phyloP scores from a whole-genome alignment of 2,797 vertebrate species.

The Etheostoma nigrum region DNA sequence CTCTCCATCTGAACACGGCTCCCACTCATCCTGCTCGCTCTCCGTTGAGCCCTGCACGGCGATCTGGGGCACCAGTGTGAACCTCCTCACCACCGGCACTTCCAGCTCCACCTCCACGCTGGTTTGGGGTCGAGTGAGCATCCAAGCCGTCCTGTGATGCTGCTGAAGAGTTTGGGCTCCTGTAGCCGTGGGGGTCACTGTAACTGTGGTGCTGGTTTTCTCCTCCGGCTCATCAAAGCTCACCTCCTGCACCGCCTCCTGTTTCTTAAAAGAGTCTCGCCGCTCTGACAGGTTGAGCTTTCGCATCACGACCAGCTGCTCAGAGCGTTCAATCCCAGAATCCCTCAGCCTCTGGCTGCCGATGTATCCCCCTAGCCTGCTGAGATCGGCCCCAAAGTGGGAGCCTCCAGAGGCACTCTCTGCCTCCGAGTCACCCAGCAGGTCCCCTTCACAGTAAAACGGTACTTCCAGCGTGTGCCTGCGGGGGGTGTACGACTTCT shows the following conservation, averaged over 20 bases:
- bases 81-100: slow-evolving; percentile 72
- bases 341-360: slow-evolving; percentile 80
- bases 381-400: slow-evolving; percentile 67
- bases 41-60: slow-evolving; percentile 92
- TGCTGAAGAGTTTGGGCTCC: slow-evolving; percentile 25
- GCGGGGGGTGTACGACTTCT: slow-evolving; percentile 81
- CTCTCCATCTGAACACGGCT: slow-evolving; percentile 86
- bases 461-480: slow-evolving; percentile 84
- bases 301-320: slow-evolving; percentile 94
- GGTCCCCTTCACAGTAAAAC: slow-evolving; percentile 79
- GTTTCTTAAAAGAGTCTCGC: slow-evolving; percentile 97
- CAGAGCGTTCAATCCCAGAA: slow-evolving; percentile 82
- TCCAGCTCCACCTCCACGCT: slow-evolving; percentile 67
- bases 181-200: slow-evolving; percentile 36
- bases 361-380: slow-evolving; percentile 78
- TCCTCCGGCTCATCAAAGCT: slow-evolving; percentile 95
- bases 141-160: slow-evolving; percentile 76
- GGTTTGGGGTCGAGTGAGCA: slow-evolving; percentile 50
- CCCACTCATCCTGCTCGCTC: slow-evolving; percentile 88
- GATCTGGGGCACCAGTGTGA: slow-evolving; percentile 89
- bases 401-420: slow-evolving; percentile 59
- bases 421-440: slow-evolving; percentile 56
- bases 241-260: slow-evolving; percentile 97
- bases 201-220: slow-evolving; percentile 54
- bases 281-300: slow-evolving; percentile 95